These are phyloP conservation scores for Drosophila kokeensis DNA, from an alignment of 2,888 invertebrate species.

Conservation along the genomic window DNA sequence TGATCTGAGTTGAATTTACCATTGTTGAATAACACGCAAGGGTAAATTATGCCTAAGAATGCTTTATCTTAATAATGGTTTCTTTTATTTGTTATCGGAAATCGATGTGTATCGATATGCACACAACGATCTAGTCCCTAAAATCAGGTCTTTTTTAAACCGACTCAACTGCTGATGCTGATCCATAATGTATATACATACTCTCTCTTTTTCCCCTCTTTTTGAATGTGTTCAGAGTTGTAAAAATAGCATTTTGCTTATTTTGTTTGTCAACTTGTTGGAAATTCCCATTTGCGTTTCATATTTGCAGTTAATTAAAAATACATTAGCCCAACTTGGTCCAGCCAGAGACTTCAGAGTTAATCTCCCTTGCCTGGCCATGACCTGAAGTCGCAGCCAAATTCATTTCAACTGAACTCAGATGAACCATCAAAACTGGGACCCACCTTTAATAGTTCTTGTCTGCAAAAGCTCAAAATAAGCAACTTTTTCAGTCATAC, in stretches of 20 bases:
- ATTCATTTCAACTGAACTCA: background rate
- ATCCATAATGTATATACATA: background rate
- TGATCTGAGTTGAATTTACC: background rate
- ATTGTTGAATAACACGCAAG: background rate
- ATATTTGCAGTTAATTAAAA: conserved; percentile 2
- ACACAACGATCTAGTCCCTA: background rate
- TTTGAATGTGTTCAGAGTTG: background rate
- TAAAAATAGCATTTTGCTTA: background rate
- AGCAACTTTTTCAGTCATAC: background rate
- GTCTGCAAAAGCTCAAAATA: conserved; percentile 29
- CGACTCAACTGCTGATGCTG: background rate
- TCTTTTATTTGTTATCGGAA: background rate
- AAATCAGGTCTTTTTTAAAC: too few relatives aligned
- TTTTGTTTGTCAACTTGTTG: background rate
- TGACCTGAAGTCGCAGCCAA: conserved; percentile 27
- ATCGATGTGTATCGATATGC: background rate
- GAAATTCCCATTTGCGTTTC: background rate
- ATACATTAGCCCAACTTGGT: background rate
- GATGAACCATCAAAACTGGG: conserved; percentile 1
- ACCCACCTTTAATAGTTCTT: conserved; percentile 34
- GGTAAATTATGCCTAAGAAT: background rate
- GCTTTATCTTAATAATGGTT: background rate
- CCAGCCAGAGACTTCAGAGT: background rate
- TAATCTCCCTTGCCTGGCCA: conserved; percentile 24
- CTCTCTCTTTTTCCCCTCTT: too few relatives aligned